Evolutionary conservation across 1,140 invertebrate genomes (phyloP).

Genomic region (Ceratina japonica): DNA sequence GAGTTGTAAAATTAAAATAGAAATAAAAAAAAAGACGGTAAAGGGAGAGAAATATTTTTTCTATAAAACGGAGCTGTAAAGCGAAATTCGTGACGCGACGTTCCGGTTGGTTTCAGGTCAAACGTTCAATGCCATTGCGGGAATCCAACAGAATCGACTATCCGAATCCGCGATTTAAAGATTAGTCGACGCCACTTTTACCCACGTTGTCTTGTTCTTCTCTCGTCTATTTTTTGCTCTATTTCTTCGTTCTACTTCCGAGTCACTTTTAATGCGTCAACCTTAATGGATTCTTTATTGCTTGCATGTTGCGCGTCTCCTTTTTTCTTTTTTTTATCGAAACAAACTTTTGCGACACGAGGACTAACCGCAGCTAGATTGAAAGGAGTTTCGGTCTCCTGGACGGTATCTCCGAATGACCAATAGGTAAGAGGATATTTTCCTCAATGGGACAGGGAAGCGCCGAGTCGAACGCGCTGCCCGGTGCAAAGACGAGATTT

Average conservation of each 20-base stretch:
- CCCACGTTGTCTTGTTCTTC: not conserved
- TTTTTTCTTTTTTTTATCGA: not conserved
- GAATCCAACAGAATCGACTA: not conserved
- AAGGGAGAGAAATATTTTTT: not conserved
- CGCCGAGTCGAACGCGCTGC: not conserved
- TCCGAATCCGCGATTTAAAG: not conserved
- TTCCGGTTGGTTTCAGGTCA: conserved; percentile 18
- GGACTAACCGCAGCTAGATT: not conserved
- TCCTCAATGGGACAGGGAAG: conserved; percentile 4
- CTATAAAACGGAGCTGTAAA: not conserved
- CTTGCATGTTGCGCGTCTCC: not conserved
- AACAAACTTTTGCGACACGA: not conserved
- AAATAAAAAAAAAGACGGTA: not conserved
- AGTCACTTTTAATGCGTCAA: not conserved
- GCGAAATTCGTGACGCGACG: not conserved
- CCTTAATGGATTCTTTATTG: not conserved
- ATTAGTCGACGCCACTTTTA: conserved; percentile 6
- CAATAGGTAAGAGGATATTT: conserved; percentile 2
- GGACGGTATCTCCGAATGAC: conserved; percentile 2
- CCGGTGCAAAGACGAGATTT: not conserved
- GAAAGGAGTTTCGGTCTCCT: not conserved
- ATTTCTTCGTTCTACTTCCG: not conserved
- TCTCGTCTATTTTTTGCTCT: not conserved
- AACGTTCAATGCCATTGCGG: conserved; percentile 20
- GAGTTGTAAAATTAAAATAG: not conserved